These are phyloP conservation scores for Sebastes fasciatus DNA, from an alignment of 2,113 vertebrate genomes.

Conservation along the genomic window DNA sequence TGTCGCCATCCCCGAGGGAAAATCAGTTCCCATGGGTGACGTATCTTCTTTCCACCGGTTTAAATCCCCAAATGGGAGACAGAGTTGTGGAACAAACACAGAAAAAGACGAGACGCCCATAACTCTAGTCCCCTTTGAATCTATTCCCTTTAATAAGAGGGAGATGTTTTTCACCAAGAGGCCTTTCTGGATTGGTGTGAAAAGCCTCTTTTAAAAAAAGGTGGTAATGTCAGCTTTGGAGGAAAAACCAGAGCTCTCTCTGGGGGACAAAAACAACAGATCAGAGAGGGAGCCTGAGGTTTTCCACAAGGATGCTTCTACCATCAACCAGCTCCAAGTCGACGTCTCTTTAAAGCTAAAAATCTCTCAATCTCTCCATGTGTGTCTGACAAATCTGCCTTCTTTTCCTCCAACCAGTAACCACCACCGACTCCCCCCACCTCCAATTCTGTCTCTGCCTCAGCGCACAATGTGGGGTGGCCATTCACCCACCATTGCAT, in stretches of 20 bases:
- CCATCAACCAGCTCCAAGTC: background rate
- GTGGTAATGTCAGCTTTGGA: conserved; percentile 8
- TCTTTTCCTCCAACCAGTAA: conserved; percentile 20
- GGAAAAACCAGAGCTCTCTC: conserved; percentile 1
- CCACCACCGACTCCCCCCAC: background rate
- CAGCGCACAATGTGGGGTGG: conserved; percentile 67
- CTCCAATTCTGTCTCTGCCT: conserved; percentile 55
- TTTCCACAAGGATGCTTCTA: background rate
- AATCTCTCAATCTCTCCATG: background rate
- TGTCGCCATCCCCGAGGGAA: conserved; percentile 1
- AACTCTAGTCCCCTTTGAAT: background rate
- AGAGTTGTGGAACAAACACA: conserved; percentile 22
- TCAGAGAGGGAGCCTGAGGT: conserved; percentile 6
- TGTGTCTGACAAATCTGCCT: background rate
- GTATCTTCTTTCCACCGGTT: conserved; percentile 9
- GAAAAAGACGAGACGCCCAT: background rate
- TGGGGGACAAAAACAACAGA: conserved; percentile 2
- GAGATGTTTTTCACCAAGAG: conserved; percentile 7
- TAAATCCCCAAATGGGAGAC: conserved; percentile 20
- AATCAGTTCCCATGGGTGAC: conserved; percentile 27
- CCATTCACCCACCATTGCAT: conserved; percentile 77
- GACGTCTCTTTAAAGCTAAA: conserved; percentile 2
- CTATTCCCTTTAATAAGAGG: background rate
- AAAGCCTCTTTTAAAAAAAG: conserved; percentile 16
- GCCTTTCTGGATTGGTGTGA: background rate